A percentile compares a stretch with the other conserved stretches of the same genome.
Conservation (phyloP, 2,797 vertebrate genomes). For the Poecilia wingei region DNA sequence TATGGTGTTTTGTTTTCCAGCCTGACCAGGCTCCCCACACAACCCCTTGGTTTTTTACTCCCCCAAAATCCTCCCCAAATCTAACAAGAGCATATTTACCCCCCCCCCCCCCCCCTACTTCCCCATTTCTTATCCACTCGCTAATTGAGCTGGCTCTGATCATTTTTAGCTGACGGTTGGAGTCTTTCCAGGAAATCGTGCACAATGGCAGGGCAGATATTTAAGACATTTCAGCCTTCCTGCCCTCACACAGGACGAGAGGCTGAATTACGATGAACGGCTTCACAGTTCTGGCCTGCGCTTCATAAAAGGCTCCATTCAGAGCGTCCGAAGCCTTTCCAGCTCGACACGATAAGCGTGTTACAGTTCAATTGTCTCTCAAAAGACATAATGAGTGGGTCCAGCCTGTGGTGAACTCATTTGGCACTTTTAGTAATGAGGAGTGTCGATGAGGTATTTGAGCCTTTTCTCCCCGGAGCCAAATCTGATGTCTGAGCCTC, state of each 20-base stretch:
- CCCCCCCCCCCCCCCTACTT: conserved; percentile 68
- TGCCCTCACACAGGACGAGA: background rate
- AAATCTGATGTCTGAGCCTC: conserved; percentile 69
- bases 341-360: conserved; percentile 65
- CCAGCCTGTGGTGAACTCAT: conserved; percentile 72
- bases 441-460: conserved; percentile 76
- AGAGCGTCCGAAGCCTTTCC: conserved; percentile 42
- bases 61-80: conserved; percentile 80
- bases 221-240: conserved; percentile 51
- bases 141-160: conserved; percentile 77
- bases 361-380: conserved; percentile 74
- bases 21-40: no score
- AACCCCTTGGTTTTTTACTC: no score
- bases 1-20: no score
- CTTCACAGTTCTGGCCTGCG: conserved; percentile 44
- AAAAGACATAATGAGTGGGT: conserved; percentile 74
- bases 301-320: conserved; percentile 57
- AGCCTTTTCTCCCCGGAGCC: conserved; percentile 63
- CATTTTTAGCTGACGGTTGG: conserved; percentile 66
- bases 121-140: conserved; percentile 52
- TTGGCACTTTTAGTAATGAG: conserved; percentile 78
- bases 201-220: conserved; percentile 58
- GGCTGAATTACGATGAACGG: conserved; percentile 27
- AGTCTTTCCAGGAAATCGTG: conserved; percentile 54
- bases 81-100: conserved; percentile 53